phyloP scores from a whole-genome alignment of 2,888 invertebrate genomes.

The Tigriopus californicus region DNA sequence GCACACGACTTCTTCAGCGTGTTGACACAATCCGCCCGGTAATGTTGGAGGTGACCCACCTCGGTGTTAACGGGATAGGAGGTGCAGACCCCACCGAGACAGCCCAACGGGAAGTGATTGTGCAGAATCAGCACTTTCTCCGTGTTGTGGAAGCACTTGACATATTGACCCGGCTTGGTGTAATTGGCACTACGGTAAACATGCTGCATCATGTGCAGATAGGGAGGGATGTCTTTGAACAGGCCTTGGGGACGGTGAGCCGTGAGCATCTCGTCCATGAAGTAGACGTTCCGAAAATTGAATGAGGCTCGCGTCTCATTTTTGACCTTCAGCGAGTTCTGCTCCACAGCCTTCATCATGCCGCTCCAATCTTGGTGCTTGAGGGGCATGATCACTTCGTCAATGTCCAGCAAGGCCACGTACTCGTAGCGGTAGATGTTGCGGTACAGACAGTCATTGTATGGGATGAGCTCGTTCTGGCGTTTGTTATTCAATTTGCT shows the following conservation, averaged over 20 bases:
- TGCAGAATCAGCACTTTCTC: slow-evolving; percentile 59
- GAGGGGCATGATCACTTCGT: slow-evolving; percentile 83
- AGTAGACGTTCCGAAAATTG: slow-evolving; percentile 79
- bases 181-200: slow-evolving; percentile 54
- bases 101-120: slow-evolving; percentile 79
- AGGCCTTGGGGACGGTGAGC: slow-evolving; percentile 42
- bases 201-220: slow-evolving; percentile 64
- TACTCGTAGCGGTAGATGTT: slow-evolving; percentile 75
- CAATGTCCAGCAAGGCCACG: slow-evolving; percentile 75
- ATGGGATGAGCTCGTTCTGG: slow-evolving; percentile 83
- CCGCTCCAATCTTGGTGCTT: slow-evolving; percentile 35
- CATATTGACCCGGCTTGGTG: slow-evolving; percentile 78
- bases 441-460: slow-evolving; percentile 87
- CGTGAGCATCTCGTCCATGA: slow-evolving; percentile 65
- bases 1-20: slow-evolving; percentile 60
- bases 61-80: slow-evolving; percentile 61
- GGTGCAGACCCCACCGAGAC: slow-evolving; percentile 55
- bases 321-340: slow-evolving; percentile 39
- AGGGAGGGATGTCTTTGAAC: slow-evolving; percentile 58
- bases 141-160: slow-evolving; percentile 84
- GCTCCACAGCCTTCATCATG: slow-evolving; percentile 16
- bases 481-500: slow-evolving; percentile 82
- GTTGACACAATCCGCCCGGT: slow-evolving; percentile 75
- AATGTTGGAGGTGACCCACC: slow-evolving; percentile 78
- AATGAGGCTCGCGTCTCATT: slow-evolving; percentile 51